Evolutionary conservation across 2,797 vertebrate species (phyloP), one percentile per base, ranked within the genome.

Genomic region (Glossophaga mutica): DNA sequence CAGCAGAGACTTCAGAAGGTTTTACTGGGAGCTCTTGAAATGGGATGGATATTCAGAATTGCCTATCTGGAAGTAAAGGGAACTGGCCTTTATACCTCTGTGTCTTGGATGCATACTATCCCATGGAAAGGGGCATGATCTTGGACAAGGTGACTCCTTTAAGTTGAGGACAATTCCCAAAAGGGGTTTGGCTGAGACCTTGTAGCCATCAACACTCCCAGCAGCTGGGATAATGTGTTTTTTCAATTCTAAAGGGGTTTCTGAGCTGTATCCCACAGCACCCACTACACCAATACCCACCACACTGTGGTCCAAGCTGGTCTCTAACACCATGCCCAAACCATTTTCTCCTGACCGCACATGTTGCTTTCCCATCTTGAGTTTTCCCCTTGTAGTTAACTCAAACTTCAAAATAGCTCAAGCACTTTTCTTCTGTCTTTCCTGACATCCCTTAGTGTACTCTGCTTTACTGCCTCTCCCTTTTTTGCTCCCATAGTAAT

Each of bases 361-460:
- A 24, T 4, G 32, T 39, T 46, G 32, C 48, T 86, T 86, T 86
- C 57, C 52, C 34, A 12, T 74, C 29, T 71, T 50, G 55, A 50
- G 42, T 92, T 44, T 87, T 96, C 71, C 44, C 29, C 32, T 34
- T 16, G 46, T 9, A 86, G 44, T 37, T 57, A 77, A 87, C 21
- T 79, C 46, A 82, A 91, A 71, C 32, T 55, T 67, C 95, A 91
- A 92, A 92, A 90, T 46, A 92, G 9, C 34, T 67, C 81, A 93
- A 48, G 59, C 22, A n/a, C 9, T 37, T 70, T 24, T 85, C 65
- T 52, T 79, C n/a, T 85, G 21, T 92, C 81, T 92, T 90, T 34
- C 44, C 19, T 82, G 78, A 59, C 5, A n/a, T 91, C 67, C 65
- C 24, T 76, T 82, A 73, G 32, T 62, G 18, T 65, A 39, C 3